phyloP scores from a whole-genome alignment of 64 coral and sea anemone genomes.

The Acropora yongei region DNA sequence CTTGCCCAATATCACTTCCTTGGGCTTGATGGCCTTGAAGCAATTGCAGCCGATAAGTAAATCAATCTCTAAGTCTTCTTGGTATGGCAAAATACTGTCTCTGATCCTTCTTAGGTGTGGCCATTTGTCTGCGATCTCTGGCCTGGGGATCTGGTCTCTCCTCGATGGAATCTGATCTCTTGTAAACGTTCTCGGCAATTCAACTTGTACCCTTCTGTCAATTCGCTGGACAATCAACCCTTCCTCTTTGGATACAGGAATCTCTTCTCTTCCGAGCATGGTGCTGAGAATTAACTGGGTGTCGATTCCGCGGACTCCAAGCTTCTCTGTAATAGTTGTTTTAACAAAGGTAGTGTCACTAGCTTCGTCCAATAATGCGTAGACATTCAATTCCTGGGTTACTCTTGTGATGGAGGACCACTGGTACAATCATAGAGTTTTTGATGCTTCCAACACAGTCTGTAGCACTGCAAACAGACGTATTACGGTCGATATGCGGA shows the following conservation, averaged over 20 bases:
- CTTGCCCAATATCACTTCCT: slow-evolving; percentile 57
- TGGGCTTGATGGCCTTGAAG: slow-evolving; percentile 64
- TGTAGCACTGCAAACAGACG: background rate
- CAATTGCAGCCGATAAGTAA: slow-evolving; percentile 76
- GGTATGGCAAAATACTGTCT: slow-evolving; percentile 25
- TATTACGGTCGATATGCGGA: background rate
- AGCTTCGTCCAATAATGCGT: background rate
- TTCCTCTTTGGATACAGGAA: slow-evolving; percentile 21
- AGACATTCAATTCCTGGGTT: slow-evolving; percentile 24
- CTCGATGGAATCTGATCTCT: no score
- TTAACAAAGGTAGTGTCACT: slow-evolving; percentile 50
- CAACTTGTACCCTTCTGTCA: slow-evolving; percentile 33
- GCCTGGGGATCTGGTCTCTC: slow-evolving; percentile 3
- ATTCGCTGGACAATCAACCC: slow-evolving; percentile 38
- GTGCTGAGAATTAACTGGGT: slow-evolving; percentile 47
- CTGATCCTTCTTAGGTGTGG: background rate
- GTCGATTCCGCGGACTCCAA: slow-evolving; percentile 40
- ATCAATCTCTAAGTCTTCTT: slow-evolving; percentile 50
- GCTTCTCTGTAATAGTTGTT: background rate
- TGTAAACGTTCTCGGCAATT: background rate
- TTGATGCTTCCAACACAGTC: background rate
- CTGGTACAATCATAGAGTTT: background rate
- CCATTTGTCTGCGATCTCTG: background rate
- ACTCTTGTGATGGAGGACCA: no score
- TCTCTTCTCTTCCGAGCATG: slow-evolving; percentile 59